Evolutionary conservation across 2,113 vertebrate genomes (phyloP), one percentile per base, ranked within the genome.

Genomic region (Heterotis niloticus): DNA sequence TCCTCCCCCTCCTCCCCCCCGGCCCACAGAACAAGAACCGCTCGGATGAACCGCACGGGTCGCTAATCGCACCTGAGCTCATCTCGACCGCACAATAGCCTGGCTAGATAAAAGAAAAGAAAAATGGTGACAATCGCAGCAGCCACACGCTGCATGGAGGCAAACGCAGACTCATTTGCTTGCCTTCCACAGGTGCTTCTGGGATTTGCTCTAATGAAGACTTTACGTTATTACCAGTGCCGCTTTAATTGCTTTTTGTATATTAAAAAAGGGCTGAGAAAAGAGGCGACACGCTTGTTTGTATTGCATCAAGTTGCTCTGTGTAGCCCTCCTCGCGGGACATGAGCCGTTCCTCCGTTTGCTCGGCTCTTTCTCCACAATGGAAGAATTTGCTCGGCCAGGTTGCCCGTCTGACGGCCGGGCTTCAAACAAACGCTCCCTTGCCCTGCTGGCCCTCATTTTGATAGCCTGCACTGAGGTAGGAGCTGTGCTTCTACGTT

Each of bases 241-340:
- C 51, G 52, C 64, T 57, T 76, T 67, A 80, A 80, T 80, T 80
- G 79, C 64, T 80, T 80, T 76, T 59, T 80, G 78, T 62, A 78
- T 78, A 69, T 77, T 67, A 67, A 65, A 10, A 13, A 71, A 44
- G 52, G 14, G 23, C 72, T 68, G 65, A 75, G 34, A 73, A 14
- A 66, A 4, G 24, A 67, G 20, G 64, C 59, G 24, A 23, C 51
- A 23, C 57, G 26, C 29, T 75, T 68, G 52, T 64, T 66, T 60
- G 18, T 24, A 20, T 10, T 60, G 10, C 65, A 67, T 68, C 79
- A 14, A 80, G 52, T 52, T 74, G 20, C 34, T 66, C 60, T 18
- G 51, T 23, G 26, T 12, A 14, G 1, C 28, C 12, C 34, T 79
- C 9, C 60, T 74, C 51, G n/a, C 20, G 24, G 20, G 78, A 24